Base-by-base conservation (phyloP, 1,140 invertebrate genomes). In the Ctenoplectra terminalis region DNA sequence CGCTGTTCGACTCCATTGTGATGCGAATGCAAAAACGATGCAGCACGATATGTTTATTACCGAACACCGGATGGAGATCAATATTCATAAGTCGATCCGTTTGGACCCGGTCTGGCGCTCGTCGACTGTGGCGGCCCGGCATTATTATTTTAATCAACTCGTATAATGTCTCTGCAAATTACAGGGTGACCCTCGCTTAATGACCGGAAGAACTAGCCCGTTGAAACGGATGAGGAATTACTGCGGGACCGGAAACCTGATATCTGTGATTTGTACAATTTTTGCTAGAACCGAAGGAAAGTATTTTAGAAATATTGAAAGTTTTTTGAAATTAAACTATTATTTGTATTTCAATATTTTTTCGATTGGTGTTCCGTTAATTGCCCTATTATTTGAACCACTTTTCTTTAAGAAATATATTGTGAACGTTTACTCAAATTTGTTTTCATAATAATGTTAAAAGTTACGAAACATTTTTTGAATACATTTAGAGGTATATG, bases 111-210 rank as follows among this genome's bases (percentile, higher is more conserved):
- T 69, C 79, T 63, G 70, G 48, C 73, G 86, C 78, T 87, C 87
- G 71, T 77, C 75, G 81, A 88, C 86, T 83, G 74, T 78, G 64
- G 79, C 83, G 67, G 56, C 34, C 37, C 26, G 46, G 80, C 64
- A 88, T 88, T 88, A 88, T 88, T 88, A 88, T 88, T 88, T 86
- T 88, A 88, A 88, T 88, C 87, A 88, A 87, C 67, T 58, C 56
- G 79, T 83, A 85, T 88, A 88, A 87, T 88, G 85, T 87, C 86
- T 87, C 83, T 85, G 87, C 86, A 85, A 88, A 88, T 88, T 88
- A 85, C 87, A 88, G 63, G 84, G 79, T 74, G 61, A 72, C 61
- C 85, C 72, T 48, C 73, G 82, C 67, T 73, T 90, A 91, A 91
- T 88, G 80, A 90, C 88, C 86, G 87, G 87, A 88, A 88, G 86